A percentile compares a stretch with the other conserved stretches of the same genome.
Conservation (phyloP, 2,888 invertebrate genomes). For the Hololepta plana region DNA sequence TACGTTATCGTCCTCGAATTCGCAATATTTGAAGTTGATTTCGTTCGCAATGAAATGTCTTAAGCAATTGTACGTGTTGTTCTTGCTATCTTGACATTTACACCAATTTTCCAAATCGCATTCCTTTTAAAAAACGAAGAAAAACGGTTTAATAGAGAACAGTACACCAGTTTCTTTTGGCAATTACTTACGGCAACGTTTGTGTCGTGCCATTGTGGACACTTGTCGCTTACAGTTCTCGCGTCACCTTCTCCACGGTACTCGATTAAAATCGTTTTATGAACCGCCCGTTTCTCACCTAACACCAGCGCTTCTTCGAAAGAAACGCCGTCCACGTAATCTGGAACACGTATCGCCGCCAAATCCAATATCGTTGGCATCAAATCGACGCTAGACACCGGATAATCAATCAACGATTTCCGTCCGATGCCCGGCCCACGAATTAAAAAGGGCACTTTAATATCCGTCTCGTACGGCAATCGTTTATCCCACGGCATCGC, state of each 20-base stretch:
- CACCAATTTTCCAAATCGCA: constrained; percentile 50
- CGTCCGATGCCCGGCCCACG: constrained; percentile 50
- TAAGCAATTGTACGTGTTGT: constrained; percentile 72
- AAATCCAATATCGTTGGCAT: constrained; percentile 67
- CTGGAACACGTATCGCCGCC: constrained; percentile 35
- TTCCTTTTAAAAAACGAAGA: constrained; percentile 34
- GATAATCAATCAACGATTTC: constrained; percentile 27
- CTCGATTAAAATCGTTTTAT: constrained; percentile 52
- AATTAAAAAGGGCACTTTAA: constrained; percentile 65
- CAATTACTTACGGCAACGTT: constrained; percentile 42
- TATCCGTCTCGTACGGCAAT: constrained; percentile 80
- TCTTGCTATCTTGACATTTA: constrained; percentile 69
- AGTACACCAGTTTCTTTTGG: too few relatives aligned
- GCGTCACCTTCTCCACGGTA: constrained; percentile 61
- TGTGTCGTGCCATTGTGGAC: constrained; percentile 42
- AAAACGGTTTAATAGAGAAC: background rate
- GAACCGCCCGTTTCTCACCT: constrained; percentile 14
- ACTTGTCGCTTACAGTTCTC: constrained; percentile 35
- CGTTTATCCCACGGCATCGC: constrained; percentile 76
- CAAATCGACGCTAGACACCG: constrained; percentile 63
- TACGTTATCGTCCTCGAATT: constrained; percentile 39
- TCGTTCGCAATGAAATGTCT: constrained; percentile 38
- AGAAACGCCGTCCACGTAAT: constrained; percentile 45
- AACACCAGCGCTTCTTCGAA: constrained; percentile 15
- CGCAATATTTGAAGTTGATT: constrained; percentile 42